Conservation (phyloP, 2,113 vertebrate genomes). For the Amphiprion ocellaris region DNA sequence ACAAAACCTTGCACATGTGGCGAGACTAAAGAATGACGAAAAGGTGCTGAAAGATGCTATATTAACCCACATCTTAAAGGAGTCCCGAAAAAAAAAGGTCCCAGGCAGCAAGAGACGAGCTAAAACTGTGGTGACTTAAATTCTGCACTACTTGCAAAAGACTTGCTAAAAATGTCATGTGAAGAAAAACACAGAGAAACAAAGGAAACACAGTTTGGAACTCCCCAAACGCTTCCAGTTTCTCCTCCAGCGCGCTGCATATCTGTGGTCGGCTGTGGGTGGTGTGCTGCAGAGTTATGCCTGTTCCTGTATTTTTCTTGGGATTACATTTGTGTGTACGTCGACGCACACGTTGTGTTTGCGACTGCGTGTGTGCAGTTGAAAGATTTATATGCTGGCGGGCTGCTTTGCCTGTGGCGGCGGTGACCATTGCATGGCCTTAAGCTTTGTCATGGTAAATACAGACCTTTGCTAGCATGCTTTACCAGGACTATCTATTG, state of each 20-base stretch:
- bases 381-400: constrained; percentile 63
- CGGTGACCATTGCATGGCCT: constrained; percentile 66
- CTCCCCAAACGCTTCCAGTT: constrained; percentile 58
- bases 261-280: constrained; percentile 64
- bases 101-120: background rate
- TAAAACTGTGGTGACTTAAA: background rate
- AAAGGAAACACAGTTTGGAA: constrained; percentile 43
- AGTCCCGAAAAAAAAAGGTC: background rate
- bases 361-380: constrained; percentile 18
- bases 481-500: constrained; percentile 57
- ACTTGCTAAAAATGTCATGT: constrained; percentile 29
- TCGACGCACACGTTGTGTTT: constrained; percentile 17
- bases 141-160: constrained; percentile 40
- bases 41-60: background rate
- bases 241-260: constrained; percentile 48
- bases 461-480: constrained; percentile 62
- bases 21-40: background rate
- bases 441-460: constrained; percentile 78
- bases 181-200: constrained; percentile 45
- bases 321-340: constrained; percentile 20
- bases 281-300: constrained; percentile 22
- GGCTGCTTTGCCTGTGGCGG: constrained; percentile 52
- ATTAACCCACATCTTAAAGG: background rate
- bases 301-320: constrained; percentile 24
- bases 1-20: background rate